These are phyloP conservation scores for Cydia amplana DNA, from an alignment of 1,140 invertebrate species.

Conservation along the genomic window DNA sequence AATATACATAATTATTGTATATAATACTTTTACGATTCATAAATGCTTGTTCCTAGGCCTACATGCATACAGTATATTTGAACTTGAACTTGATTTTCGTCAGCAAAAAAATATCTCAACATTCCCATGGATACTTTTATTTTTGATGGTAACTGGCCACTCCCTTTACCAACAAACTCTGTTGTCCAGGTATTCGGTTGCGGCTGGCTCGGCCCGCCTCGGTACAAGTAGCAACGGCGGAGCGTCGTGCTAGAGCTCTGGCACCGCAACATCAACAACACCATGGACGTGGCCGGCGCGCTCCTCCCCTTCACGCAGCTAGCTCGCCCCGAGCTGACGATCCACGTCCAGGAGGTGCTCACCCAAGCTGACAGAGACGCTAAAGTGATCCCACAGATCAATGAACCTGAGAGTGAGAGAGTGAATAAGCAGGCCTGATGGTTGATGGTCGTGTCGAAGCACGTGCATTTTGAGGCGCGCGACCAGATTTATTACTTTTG, in stretches of 20 bases:
- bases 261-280: conserved; percentile 79
- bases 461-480: conserved; percentile 66
- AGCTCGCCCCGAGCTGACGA: conserved; percentile 67
- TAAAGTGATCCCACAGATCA: conserved; percentile 67
- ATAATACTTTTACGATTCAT: no score
- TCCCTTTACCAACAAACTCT: no score
- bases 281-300: conserved; percentile 75
- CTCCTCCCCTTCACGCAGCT: conserved; percentile 71
- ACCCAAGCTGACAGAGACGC: conserved; percentile 61
- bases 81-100: no score
- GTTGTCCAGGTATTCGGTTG: conserved; percentile 82
- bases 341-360: conserved; percentile 69
- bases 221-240: conserved; percentile 83
- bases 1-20: no score
- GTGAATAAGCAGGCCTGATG: conserved; percentile 60
- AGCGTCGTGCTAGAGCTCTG: conserved; percentile 80
- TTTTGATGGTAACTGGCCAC: no score
- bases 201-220: conserved; percentile 82
- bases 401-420: conserved; percentile 53
- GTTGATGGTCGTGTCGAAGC: conserved; percentile 70
- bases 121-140: no score
- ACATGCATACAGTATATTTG: no score
- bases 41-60: no score
- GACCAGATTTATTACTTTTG: conserved; percentile 72
- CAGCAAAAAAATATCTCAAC: no score